Evolutionary conservation across 2,888 invertebrate genomes (phyloP).

Genomic region (Erebia palarica): DNA sequence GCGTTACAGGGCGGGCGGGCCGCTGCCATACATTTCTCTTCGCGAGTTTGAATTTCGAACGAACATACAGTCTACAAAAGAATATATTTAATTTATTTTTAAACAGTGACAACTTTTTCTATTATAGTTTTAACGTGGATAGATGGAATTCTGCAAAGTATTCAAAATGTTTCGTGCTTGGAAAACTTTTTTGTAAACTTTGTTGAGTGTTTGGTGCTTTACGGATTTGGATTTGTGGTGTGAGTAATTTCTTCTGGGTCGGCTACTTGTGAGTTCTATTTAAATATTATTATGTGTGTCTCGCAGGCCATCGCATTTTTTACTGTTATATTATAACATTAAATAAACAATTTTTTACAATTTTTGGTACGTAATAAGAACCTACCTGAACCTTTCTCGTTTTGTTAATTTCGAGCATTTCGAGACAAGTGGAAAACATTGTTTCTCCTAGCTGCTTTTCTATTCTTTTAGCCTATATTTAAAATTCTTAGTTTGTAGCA

Average conservation of each 20-base stretch:
- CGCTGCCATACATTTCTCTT: conserved; percentile 12
- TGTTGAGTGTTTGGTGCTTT: conserved; percentile 1
- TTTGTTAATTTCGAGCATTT: no score
- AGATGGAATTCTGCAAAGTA: neutral
- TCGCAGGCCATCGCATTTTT: no score
- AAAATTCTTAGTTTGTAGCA: no score
- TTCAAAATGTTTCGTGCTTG: neutral
- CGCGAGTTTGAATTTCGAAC: conserved; percentile 26
- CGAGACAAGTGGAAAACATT: no score
- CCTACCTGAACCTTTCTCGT: no score
- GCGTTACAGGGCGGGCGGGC: conserved; percentile 36
- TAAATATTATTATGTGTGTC: neutral
- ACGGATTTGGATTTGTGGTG: conserved; percentile 2
- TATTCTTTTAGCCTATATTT: no score
- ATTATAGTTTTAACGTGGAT: neutral
- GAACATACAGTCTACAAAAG: no score
- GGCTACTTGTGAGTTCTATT: conserved; percentile 8
- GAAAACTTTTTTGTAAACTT: conserved; percentile 14
- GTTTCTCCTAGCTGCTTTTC: no score
- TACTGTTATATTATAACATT: no score
- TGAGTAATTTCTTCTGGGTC: neutral
- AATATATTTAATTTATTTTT: neutral
- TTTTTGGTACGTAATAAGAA: no score
- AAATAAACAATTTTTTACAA: no score
- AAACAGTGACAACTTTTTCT: conserved; percentile 2